phyloP scores from a whole-genome alignment of 2,888 invertebrate genomes.

The Quadroppia sp. region DNA sequence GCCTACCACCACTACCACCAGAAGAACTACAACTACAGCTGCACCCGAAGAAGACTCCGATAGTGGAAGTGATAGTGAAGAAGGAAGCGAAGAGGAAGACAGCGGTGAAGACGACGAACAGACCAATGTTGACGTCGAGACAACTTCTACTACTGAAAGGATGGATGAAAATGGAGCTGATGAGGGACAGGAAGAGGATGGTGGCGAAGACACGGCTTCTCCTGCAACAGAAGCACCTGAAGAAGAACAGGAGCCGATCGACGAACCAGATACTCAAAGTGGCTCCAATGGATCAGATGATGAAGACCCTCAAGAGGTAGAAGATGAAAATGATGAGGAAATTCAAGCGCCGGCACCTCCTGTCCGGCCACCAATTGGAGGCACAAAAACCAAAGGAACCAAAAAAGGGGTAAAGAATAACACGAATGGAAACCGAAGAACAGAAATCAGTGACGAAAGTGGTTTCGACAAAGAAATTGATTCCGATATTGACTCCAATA shows the following conservation, averaged over 20 bases:
- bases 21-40: conserved; percentile 32
- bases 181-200: conserved; percentile 32
- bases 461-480: neutral
- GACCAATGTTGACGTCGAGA: neutral
- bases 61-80: conserved; percentile 1
- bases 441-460: neutral
- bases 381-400: neutral
- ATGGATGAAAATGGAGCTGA: conserved; percentile 20
- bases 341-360: neutral
- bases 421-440: neutral
- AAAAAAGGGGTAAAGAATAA: neutral
- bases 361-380: no score
- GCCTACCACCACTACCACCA: conserved; percentile 33
- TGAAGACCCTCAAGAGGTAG: neutral
- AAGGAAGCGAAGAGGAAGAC: neutral
- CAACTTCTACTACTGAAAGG: neutral
- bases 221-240: conserved; percentile 16
- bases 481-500: neutral
- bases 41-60: conserved; percentile 6
- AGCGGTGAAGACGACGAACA: neutral
- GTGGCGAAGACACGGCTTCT: neutral
- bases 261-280: neutral
- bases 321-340: neutral
- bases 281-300: neutral
- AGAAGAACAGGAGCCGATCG: neutral